Percentiles rank a stretch among this genome's conserved stretches.
Evolutionary conservation across 2,888 invertebrate species (phyloP).

Genomic region (Tetranychus piercei): DNA sequence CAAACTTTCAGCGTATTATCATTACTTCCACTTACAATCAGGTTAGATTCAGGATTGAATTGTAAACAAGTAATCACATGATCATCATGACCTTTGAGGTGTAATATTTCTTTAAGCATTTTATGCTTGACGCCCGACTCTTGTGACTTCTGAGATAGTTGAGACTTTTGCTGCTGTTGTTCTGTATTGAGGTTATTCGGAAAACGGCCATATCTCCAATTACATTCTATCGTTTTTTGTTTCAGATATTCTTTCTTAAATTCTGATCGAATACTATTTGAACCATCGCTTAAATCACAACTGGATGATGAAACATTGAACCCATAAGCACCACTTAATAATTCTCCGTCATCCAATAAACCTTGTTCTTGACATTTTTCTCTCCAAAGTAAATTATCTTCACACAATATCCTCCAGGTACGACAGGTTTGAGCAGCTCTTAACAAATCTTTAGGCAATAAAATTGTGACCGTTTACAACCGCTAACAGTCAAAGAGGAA

Average conservation of each 20-base stretch:
- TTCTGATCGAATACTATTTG: constrained; percentile 25
- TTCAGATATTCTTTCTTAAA: constrained; percentile 67
- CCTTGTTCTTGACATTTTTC: constrained; percentile 79
- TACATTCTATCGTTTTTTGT: constrained; percentile 81
- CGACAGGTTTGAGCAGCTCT: constrained; percentile 86
- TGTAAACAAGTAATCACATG: constrained; percentile 98
- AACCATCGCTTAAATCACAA: constrained; percentile 22
- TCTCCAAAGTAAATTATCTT: constrained; percentile 93
- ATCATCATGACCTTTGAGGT: constrained; percentile 85
- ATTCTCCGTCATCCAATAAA: constrained; percentile 35
- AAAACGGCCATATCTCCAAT: constrained; percentile 53
- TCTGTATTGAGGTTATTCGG: constrained; percentile 8
- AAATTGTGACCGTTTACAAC: no score
- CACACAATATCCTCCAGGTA: constrained; percentile 84
- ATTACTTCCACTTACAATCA: constrained; percentile 88
- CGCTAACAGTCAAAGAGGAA: no score
- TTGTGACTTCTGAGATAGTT: background rate
- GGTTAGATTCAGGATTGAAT: constrained; percentile 63
- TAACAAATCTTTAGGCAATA: constrained; percentile 67
- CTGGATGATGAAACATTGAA: constrained; percentile 9
- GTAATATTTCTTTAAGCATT: constrained; percentile 18
- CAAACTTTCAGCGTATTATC: constrained; percentile 97
- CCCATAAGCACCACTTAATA: constrained; percentile 13
- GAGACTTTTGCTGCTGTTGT: background rate
- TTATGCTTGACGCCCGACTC: constrained; percentile 10